phyloP scores from a whole-genome alignment of 2,113 vertebrate species.

The pig (Sus scrofa) region DNA sequence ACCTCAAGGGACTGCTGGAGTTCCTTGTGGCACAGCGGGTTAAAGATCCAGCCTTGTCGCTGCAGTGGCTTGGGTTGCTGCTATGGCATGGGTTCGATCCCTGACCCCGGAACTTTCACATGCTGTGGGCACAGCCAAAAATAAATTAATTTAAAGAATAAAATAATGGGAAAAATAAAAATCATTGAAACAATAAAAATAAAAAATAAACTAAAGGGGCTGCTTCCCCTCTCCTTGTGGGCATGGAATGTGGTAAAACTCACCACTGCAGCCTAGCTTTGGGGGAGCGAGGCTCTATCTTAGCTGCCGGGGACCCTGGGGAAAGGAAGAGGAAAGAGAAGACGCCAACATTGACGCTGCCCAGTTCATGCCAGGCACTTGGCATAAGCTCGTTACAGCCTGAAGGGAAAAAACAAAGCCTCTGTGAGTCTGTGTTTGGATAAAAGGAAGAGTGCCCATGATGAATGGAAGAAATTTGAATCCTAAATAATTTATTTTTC shows the following conservation, averaged over 20 bases:
- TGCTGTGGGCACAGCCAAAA: too few relatives aligned
- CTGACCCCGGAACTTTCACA: too few relatives aligned
- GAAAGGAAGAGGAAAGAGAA: background rate
- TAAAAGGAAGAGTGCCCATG: background rate
- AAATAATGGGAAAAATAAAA: too few relatives aligned
- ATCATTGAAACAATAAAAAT: too few relatives aligned
- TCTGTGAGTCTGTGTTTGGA: background rate
- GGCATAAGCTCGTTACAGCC: background rate
- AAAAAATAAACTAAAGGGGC: too few relatives aligned
- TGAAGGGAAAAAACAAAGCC: background rate
- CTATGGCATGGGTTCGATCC: too few relatives aligned
- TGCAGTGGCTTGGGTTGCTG: too few relatives aligned
- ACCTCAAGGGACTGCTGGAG: background rate
- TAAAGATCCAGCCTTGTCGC: too few relatives aligned
- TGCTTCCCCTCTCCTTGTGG: background rate
- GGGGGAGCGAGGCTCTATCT: background rate
- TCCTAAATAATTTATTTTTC: background rate
- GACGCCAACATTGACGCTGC: rapidly evolving
- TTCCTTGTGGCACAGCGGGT: too few relatives aligned
- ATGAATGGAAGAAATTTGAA: background rate
- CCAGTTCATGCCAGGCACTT: background rate
- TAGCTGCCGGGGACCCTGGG: rapidly evolving
- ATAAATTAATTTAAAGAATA: too few relatives aligned
- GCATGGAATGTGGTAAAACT: background rate
- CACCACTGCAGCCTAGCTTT: rapidly evolving